Evolutionary conservation across 2,888 invertebrate genomes (phyloP), one percentile per base, ranked within the genome.

Genomic region (Trimorus sp.): DNA sequence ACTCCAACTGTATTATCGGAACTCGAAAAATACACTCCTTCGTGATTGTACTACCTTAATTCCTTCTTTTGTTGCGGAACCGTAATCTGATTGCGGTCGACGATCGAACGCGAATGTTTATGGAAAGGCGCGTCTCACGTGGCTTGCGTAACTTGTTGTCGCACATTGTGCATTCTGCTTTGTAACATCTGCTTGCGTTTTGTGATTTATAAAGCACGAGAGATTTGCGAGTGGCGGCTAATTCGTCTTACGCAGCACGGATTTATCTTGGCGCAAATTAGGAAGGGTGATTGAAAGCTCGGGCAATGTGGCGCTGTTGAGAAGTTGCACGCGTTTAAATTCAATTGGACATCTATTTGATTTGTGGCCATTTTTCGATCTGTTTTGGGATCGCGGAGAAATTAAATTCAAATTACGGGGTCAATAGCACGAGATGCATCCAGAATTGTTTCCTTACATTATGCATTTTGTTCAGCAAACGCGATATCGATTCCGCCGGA

Each of bases 141-240:
- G 16, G 37, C 53, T 79, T 79, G 73, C 16, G 62, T 73, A 79
- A 79, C 62, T 11, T 40, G 51, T 49, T 36, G 65, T 58, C 38
- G 70, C 53, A 42, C 71, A 79, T 73, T 73, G 42, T 74, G 56
- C 58, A 74, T 79, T 74, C 69, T 60, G 69, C 56, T 74, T 69
- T 74, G 56, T 45, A 79, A 74, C 74, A 74, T 79, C 63, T 79
- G 79, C 54, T 74, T 62, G 54, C 49, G 15, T 60, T 79, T 69
- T 74, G 62, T 69, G 74, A 79, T 79, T 79, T 74, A 79, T 62
- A 63, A 54, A 38, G 36, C 73, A 62, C 73, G 74, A 63, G 74
- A 63, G 63, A 56, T 73, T 68, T 69, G 56, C 38, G 48, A 38
- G 73, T 16, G 37, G 37, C 26, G 56, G 51, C 60, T 74, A 62